Evolutionary conservation across 2,888 invertebrate species (phyloP).

Genomic region (Pandemis heparana): DNA sequence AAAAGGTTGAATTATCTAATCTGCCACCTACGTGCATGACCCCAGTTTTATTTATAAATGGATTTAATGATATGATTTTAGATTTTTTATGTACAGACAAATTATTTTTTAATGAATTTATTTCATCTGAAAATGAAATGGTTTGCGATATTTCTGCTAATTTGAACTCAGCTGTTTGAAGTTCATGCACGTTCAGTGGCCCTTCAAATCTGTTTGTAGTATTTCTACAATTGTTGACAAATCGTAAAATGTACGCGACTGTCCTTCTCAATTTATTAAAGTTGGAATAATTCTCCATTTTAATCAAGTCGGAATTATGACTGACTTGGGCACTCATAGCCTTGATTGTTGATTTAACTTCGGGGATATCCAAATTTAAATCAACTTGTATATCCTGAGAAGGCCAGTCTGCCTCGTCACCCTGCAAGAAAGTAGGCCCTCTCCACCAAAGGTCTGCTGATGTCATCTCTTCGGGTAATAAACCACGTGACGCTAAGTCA

Average conservation of each 20-base stretch:
- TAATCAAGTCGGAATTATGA: not conserved
- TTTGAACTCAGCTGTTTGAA: not conserved
- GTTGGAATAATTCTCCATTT: conserved; percentile 36
- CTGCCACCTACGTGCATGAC: conserved; percentile 27
- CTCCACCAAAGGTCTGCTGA: conserved; percentile 23
- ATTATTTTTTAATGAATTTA: not conserved
- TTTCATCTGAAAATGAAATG: not conserved
- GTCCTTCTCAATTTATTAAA: conserved; percentile 33
- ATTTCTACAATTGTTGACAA: not conserved
- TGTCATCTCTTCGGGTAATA: conserved; percentile 11
- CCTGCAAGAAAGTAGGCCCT: not conserved
- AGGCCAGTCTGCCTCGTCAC: conserved; percentile 9
- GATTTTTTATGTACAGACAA: not conserved
- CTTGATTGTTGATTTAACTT: not conserved
- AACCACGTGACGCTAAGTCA: conserved; percentile 42
- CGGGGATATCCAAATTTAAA: conserved; percentile 14
- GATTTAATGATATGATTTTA: conserved; percentile 1
- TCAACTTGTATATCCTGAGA: not conserved
- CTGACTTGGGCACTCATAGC: not conserved
- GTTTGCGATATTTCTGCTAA: not conserved
- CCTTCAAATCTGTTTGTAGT: not conserved
- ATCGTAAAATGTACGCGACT: conserved; percentile 32
- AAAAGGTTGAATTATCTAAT: not conserved
- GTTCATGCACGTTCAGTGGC: not conserved
- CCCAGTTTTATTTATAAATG: conserved; percentile 12